phyloP scores from a whole-genome alignment of 1,140 invertebrate genomes.

The Panulirus ornatus region DNA sequence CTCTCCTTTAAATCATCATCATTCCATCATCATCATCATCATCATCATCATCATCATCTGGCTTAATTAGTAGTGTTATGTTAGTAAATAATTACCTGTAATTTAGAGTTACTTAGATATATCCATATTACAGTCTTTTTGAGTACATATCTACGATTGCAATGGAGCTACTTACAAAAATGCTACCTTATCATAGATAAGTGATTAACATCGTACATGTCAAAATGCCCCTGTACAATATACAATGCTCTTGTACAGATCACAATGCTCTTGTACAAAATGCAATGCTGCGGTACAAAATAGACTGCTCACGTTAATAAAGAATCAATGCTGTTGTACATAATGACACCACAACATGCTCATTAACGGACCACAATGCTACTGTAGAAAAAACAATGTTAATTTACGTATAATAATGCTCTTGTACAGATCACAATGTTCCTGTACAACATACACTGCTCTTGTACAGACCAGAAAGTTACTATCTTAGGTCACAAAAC shows the following conservation, averaged over 20 bases:
- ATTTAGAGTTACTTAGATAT: slow-evolving; percentile 36
- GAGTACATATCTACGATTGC: no score
- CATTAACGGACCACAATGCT: neutral
- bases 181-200: no score
- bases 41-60: no score
- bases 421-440: neutral
- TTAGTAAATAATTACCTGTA: slow-evolving; percentile 22
- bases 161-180: no score
- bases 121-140: neutral
- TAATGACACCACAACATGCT: no score
- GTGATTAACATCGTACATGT: no score
- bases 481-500: no score
- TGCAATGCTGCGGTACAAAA: no score
- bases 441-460: neutral
- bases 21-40: no score
- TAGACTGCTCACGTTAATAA: no score
- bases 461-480: neutral
- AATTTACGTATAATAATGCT: neutral
- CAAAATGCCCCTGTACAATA: slow-evolving; percentile 2
- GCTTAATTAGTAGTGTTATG: slow-evolving; percentile 60
- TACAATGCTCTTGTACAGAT: neutral
- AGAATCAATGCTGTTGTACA: no score
- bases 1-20: slow-evolving; percentile 24
- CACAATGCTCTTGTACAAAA: neutral
- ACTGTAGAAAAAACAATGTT: neutral